Conservation (phyloP, 2,888 invertebrate species). For the Pachycephus smyrnensis region DNA sequence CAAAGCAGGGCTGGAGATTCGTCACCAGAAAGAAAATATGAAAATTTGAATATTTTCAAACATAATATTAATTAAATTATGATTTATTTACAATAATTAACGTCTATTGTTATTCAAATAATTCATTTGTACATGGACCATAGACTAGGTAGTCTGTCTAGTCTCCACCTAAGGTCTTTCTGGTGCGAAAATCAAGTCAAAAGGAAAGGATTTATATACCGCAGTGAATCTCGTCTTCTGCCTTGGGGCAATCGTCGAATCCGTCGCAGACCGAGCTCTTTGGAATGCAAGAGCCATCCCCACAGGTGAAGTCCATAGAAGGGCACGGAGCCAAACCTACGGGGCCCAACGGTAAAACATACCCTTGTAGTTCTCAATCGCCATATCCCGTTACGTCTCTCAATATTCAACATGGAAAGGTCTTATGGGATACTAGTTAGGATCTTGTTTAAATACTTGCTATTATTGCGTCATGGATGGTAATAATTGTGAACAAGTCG, state of each 20-base stretch:
- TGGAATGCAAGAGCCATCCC: conserved; percentile 80
- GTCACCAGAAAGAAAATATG: not conserved
- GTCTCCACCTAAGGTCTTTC: not conserved
- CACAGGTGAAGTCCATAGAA: conserved; percentile 75
- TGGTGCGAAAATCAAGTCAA: not conserved
- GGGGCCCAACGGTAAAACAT: conserved; percentile 49
- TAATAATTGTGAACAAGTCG: not conserved
- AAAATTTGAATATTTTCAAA: not conserved
- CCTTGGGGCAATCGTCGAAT: conserved; percentile 76
- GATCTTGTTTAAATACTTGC: not conserved
- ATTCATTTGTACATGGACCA: not conserved
- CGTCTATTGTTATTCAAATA: not conserved
- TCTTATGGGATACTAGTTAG: not conserved
- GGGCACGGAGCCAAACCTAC: conserved; percentile 66
- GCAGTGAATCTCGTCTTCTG: conserved; percentile 64
- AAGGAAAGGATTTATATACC: conserved; percentile 52
- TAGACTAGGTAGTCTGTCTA: not conserved
- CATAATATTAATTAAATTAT: not conserved
- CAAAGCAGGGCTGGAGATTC: conserved; percentile 2
- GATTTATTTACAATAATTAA: not conserved
- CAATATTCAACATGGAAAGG: not conserved
- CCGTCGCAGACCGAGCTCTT: conserved; percentile 79
- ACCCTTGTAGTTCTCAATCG: conserved; percentile 43
- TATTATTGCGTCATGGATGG: not conserved
- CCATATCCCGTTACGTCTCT: conserved; percentile 20